Percentiles rank a stretch among this genome's conserved stretches.
These are phyloP conservation scores for Cataglyphis altisquamis DNA, from an alignment of 2,888 invertebrate species.

Conservation along the genomic window DNA sequence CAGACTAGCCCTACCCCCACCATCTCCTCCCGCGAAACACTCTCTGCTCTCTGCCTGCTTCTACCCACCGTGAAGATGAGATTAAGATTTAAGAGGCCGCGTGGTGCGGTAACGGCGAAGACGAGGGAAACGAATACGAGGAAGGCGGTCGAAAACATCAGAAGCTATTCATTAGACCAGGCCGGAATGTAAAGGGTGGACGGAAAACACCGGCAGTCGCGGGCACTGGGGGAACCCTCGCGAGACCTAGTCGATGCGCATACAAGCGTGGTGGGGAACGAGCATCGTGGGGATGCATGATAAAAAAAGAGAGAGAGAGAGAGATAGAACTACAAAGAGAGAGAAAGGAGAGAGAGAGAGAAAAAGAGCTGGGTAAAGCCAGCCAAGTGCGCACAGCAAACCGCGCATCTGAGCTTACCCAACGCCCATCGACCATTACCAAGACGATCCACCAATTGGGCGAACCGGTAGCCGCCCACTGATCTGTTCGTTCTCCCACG, in stretches of 20 bases:
- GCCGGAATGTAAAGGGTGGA: constrained; percentile 30
- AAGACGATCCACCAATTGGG: constrained; percentile 84
- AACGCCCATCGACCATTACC: constrained; percentile 85
- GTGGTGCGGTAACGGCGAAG: constrained; percentile 36
- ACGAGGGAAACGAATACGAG: background rate
- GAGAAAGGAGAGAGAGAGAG: constrained; percentile 33
- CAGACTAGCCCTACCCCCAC: constrained; percentile 84
- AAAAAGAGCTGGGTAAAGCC: constrained; percentile 70
- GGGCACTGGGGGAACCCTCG: background rate
- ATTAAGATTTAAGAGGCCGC: constrained; percentile 84
- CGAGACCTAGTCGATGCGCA: constrained; percentile 22
- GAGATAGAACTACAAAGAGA: constrained; percentile 32
- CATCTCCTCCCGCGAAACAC: constrained; percentile 41
- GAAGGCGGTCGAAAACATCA: constrained; percentile 59
- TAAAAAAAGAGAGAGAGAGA: constrained; percentile 41
- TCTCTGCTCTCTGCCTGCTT: constrained; percentile 40
- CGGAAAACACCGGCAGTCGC: constrained; percentile 1
- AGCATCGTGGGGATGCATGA: constrained; percentile 29
- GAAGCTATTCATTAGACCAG: constrained; percentile 20
- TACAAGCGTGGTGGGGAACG: constrained; percentile 32
- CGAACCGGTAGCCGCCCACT: constrained; percentile 83
- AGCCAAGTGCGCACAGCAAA: constrained; percentile 81
- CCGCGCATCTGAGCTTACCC: constrained; percentile 82
- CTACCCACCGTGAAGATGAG: constrained; percentile 77
- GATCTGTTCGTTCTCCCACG: constrained; percentile 74